A percentile compares a stretch with the other conserved stretches of the same genome.
These are phyloP conservation scores for Cotesia chilonis DNA, from an alignment of 1,140 invertebrate species.

Conservation along the genomic window DNA sequence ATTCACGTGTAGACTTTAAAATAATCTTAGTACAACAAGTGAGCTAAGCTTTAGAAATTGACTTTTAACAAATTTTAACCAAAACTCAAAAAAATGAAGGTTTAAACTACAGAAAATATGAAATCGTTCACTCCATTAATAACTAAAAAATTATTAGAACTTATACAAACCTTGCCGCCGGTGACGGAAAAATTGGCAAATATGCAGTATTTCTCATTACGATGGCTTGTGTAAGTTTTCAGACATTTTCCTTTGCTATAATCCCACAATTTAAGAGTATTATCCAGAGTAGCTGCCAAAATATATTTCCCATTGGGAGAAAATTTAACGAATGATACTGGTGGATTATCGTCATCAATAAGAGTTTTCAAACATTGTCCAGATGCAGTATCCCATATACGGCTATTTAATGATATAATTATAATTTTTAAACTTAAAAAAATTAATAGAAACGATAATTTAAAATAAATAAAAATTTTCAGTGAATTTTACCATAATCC, in stretches of 20 bases:
- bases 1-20: too few species aligned
- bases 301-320: slow-evolving; percentile 99
- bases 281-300: slow-evolving; percentile 96
- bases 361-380: slow-evolving; percentile 99
- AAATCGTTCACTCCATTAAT: background rate
- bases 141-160: slow-evolving; percentile 7
- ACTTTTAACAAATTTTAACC: too few species aligned
- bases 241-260: slow-evolving; percentile 97
- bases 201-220: slow-evolving; percentile 99
- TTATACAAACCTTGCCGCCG: slow-evolving; percentile 87
- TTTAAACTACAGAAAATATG: too few species aligned
- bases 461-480: slow-evolving; percentile 12
- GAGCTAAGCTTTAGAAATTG: too few species aligned
- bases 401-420: slow-evolving; percentile 71
- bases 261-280: slow-evolving; percentile 98
- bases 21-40: too few species aligned
- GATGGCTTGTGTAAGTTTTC: slow-evolving; percentile 97
- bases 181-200: slow-evolving; percentile 99
- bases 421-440: slow-evolving; percentile 31
- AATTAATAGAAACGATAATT: background rate
- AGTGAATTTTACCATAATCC: slow-evolving; percentile 84
- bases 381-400: slow-evolving; percentile 99
- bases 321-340: slow-evolving; percentile 99
- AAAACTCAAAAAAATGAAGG: too few species aligned
- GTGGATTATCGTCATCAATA: slow-evolving; percentile 98